A percentile compares a stretch with the other conserved stretches of the same genome.
Conservation (phyloP, 2,113 vertebrate species). For the Thymallus thymallus region DNA sequence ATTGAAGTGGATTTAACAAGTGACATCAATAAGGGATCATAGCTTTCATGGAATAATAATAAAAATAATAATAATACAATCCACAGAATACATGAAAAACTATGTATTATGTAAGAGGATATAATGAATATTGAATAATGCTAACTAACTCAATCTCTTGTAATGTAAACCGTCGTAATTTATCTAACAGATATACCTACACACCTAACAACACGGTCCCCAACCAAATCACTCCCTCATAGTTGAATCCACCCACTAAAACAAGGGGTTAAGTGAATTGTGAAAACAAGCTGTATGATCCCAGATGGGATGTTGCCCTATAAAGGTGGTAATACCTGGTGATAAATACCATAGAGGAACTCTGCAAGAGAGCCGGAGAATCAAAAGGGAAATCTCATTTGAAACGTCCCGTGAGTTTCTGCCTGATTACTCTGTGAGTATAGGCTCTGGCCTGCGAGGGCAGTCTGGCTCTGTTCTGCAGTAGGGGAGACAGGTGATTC, state of each 20-base stretch:
- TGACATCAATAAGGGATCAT: no score
- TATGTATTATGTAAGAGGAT: no score
- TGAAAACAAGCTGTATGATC: constrained; percentile 49
- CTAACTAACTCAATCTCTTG: no score
- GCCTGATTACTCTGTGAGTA: constrained; percentile 76
- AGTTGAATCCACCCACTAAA: constrained; percentile 12
- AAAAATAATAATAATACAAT: no score
- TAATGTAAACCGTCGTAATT: no score
- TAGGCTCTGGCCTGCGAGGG: constrained; percentile 72
- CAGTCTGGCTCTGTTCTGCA: constrained; percentile 44
- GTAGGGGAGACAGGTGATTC: constrained; percentile 80
- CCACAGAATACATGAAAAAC: no score
- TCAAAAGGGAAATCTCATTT: constrained; percentile 78
- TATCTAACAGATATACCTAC: no score
- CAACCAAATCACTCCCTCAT: not conserved
- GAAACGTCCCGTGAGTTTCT: constrained; percentile 72
- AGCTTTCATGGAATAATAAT: no score
- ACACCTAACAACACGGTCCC: not conserved
- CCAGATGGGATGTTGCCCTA: constrained; percentile 45
- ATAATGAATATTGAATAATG: no score
- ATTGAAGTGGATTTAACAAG: no score
- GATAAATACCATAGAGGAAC: constrained; percentile 58
- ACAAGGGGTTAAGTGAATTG: constrained; percentile 26
- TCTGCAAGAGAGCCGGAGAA: constrained; percentile 58
- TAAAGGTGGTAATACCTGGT: constrained; percentile 57